These are phyloP conservation scores for Lycaon pictus DNA, from an alignment of 2,113 vertebrate genomes.

Conservation along the genomic window DNA sequence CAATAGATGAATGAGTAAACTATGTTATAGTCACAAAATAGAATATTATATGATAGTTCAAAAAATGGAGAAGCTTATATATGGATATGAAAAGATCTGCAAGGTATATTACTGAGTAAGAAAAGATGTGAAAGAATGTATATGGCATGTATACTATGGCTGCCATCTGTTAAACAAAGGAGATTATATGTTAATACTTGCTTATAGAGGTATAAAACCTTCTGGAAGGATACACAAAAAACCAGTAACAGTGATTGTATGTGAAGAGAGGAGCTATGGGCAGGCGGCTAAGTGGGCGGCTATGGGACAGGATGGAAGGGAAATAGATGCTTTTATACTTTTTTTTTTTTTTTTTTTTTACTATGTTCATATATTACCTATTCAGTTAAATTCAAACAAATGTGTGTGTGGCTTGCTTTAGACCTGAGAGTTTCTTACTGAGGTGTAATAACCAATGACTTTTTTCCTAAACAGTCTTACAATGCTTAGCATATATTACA, in stretches of 20 bases:
- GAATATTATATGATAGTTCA: not conserved
- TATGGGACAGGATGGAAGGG: not conserved
- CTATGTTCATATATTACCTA: not conserved
- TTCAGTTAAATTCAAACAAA: not conserved
- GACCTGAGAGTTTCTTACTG: conserved; percentile 11
- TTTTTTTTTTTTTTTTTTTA: not conserved
- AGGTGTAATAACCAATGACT: not conserved
- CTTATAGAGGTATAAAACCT: not conserved
- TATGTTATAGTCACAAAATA: conserved; percentile 11
- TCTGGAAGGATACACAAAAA: not conserved
- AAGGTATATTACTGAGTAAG: not conserved
- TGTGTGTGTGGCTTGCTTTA: conserved; percentile 20
- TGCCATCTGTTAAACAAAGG: not conserved
- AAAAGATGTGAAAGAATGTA: not conserved
- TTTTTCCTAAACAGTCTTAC: conserved; percentile 16
- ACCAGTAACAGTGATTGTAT: not conserved
- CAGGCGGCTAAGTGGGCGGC: not conserved
- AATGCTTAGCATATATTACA: not conserved
- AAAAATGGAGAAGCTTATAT: not conserved
- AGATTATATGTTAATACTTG: not conserved
- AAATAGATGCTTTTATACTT: not conserved
- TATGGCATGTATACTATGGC: not conserved
- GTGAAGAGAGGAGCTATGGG: not conserved
- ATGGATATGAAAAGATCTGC: not conserved
- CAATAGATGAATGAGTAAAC: not conserved